Evolutionary conservation across 2,797 vertebrate genomes (phyloP), one percentile per base, ranked within the genome.

Genomic region (Periparus ater): DNA sequence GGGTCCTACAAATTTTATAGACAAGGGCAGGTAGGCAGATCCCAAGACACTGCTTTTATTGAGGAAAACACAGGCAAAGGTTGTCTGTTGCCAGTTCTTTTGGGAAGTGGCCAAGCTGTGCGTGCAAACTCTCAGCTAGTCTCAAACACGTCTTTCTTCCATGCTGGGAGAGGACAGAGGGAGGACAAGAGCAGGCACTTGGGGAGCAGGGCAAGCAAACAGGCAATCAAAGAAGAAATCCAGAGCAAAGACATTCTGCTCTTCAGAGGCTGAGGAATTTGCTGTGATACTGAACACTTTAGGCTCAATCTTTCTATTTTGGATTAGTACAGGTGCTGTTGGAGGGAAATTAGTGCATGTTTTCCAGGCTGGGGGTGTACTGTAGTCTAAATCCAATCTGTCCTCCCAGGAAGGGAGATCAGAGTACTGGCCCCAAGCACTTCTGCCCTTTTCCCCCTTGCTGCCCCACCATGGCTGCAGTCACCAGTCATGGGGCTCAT

Each of bases 371-470:
- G 17, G 2, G 14, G 5, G 11, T 2, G 0, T 53, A 27, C 42
- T 79, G 3, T 38, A 57, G 18, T 40, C n/a, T 47, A 76, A 55
- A 17, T 4, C 61, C 0, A 0, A 10, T 34, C 23, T 53, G n/a
- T 51, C 58, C 53, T 66, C 1, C 7, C 1, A 4, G 1, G 27
- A 30, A 78, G 38, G 27, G 23, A 85, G 61, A 34, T 44, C 30
- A 63, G 25, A 51, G 21, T 19, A 32, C 6, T 44, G 40, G 6
- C 27, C 25, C 5, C 7, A 23, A 13, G 12, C 27, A 34, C 48
- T 70, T 62, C 58, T 81, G 32, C 34, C 13, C 4, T 44, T 70
- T 77, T 26, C 6, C 12, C 21, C 18, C 1, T 1, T 22, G 25
- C 47, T 44, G 9, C 72, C 57, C 44, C 17, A 53, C 30, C 25